These are phyloP conservation scores for Hydrolagus affinis DNA, from an alignment of 2,113 vertebrate genomes.

Conservation along the genomic window DNA sequence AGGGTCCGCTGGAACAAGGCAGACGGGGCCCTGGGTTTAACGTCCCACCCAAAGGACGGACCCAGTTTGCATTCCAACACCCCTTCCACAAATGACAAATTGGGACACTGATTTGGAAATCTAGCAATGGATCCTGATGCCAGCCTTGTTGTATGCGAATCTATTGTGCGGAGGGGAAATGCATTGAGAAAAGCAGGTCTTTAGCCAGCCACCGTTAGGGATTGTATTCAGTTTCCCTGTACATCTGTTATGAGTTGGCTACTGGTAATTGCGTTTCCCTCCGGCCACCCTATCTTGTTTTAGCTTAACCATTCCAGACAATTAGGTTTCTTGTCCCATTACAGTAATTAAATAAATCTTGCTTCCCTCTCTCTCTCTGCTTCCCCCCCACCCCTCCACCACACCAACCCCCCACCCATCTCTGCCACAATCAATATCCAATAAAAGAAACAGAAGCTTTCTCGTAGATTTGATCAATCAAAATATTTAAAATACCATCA, in stretches of 20 bases:
- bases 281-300: neutral
- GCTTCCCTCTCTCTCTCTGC: neutral
- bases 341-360: slow-evolving; percentile 20
- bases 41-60: too few relatives aligned
- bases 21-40: too few relatives aligned
- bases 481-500: too few relatives aligned
- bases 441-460: too few relatives aligned
- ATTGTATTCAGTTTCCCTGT: neutral
- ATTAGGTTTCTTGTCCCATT: neutral
- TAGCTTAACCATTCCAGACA: neutral
- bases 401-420: too few relatives aligned
- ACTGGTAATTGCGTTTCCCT: neutral
- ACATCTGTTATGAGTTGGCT: slow-evolving; percentile 22
- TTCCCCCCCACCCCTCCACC: too few relatives aligned
- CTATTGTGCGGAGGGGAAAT: neutral
- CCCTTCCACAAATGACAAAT: neutral
- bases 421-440: too few relatives aligned
- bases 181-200: neutral
- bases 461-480: too few relatives aligned
- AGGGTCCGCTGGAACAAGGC: too few relatives aligned
- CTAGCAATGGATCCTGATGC: neutral
- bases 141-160: neutral
- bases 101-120: neutral
- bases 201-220: neutral
- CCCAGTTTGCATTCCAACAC: neutral